Base-by-base conservation (phyloP, 1,140 invertebrate species). In the Watersipora subatra region DNA sequence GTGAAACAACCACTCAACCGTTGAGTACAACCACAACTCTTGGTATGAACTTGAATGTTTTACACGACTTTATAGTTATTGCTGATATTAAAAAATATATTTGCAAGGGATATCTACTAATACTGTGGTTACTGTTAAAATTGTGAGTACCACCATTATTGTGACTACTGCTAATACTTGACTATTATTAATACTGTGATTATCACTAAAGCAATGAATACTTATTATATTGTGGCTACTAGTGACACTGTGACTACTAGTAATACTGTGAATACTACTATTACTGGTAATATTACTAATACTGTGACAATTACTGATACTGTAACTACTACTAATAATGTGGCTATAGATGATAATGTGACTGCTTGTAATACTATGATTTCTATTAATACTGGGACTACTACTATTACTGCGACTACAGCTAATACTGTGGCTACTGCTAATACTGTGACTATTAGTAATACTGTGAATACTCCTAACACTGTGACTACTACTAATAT, bases 381-480 rank as follows among this genome's bases (percentile, higher is more conserved):
- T 46, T 7, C 34, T 46, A n/a, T n/a, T 46, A n/a, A 7, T 46
- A n/a, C 34, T 46, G 34, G 7, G 7, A n/a, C 34, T 46, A n/a
- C 34, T 46, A n/a, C 34, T 46, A n/a, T n/a, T 46, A n/a, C 34
- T 46, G 34, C 34, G 7, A n/a, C 34, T 46, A 62, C 61, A 15
- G 27, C 61, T 62, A 62, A 12, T 62, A 62, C 61, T 62, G 61
- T 27, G 19, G 61, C 61, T 62, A 29, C 61, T 62, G 61, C 61
- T 62, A 27, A 15, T 62, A 27, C 61, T 62, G 22, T 27, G 34
- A 27, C 61, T 62, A 29, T 27, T 62, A 62, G 15, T 62, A 27
- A 15, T 62, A 27, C 61, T 62, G 27, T 27, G 34, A 27, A 15
- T 62, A 29, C 61, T 62, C 7, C 61, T 62, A 62, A 15, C 22